Evolutionary conservation across 1,140 invertebrate species (phyloP).

Genomic region (Branchinecta lindahli): DNA sequence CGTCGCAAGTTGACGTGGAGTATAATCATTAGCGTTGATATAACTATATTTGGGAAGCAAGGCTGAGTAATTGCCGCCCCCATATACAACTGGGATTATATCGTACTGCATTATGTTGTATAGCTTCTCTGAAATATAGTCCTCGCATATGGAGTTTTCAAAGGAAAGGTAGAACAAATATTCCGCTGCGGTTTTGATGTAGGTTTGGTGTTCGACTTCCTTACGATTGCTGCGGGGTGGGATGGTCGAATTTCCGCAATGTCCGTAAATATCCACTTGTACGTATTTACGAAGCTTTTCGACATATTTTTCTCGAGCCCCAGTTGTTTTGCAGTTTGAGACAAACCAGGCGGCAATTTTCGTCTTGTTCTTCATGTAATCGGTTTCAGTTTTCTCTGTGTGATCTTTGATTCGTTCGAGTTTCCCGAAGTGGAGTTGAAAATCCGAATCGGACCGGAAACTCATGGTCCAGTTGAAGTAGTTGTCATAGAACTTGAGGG

Average conservation of each 20-base stretch:
- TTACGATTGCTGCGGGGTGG: slow-evolving; percentile 13
- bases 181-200: slow-evolving; percentile 17
- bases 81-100: slow-evolving; percentile 37
- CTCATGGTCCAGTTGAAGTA: slow-evolving; percentile 38
- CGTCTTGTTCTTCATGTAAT: slow-evolving; percentile 22
- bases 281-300: slow-evolving; percentile 32
- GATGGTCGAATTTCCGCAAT: slow-evolving; percentile 28
- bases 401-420: slow-evolving; percentile 20
- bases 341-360: slow-evolving; percentile 33
- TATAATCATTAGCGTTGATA: slow-evolving; percentile 36
- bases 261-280: slow-evolving; percentile 36
- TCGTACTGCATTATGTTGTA: slow-evolving; percentile 15
- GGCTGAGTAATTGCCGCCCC: slow-evolving; percentile 34
- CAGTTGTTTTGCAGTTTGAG: slow-evolving; percentile 33
- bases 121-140: slow-evolving; percentile 33
- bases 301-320: slow-evolving; percentile 30
- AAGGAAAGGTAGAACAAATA: slow-evolving; percentile 34
- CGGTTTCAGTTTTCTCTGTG: neutral
- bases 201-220: slow-evolving; percentile 18
- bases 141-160: slow-evolving; percentile 28
- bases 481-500: slow-evolving; percentile 7
- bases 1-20: slow-evolving; percentile 28
- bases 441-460: slow-evolving; percentile 31
- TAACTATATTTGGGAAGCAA: slow-evolving; percentile 34
- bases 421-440: slow-evolving; percentile 28